Percentiles rank a stretch among this genome's conserved stretches.
Evolutionary conservation across 1,140 invertebrate species (phyloP).

Genomic region (Platorchestia sp.): DNA sequence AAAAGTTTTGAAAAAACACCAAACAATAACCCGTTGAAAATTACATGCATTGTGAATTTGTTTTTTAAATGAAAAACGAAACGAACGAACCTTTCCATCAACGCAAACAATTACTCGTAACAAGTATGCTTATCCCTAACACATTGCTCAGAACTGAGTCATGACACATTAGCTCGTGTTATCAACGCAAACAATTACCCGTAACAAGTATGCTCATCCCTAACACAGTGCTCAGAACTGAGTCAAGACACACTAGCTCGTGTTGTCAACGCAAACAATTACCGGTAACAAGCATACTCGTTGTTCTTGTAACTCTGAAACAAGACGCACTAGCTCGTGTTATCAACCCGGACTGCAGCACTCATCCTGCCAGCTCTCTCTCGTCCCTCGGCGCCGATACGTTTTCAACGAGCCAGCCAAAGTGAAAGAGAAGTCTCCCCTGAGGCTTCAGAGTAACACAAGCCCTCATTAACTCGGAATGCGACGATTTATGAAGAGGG

Average conservation of each 20-base stretch:
- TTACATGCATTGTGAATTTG: not conserved
- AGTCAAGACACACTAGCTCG: too few species aligned
- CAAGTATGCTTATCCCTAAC: too few species aligned
- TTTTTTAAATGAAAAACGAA: not conserved
- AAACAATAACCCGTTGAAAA: not conserved
- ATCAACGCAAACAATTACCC: too few species aligned
- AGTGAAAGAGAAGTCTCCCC: not conserved
- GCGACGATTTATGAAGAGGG: not conserved
- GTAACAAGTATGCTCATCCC: too few species aligned
- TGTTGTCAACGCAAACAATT: too few species aligned
- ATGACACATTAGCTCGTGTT: too few species aligned
- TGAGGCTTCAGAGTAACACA: not conserved
- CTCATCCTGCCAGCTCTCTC: not conserved
- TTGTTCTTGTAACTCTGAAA: too few species aligned
- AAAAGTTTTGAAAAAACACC: not conserved
- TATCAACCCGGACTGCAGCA: not conserved
- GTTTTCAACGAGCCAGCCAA: not conserved
- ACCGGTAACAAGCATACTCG: too few species aligned
- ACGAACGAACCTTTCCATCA: too few species aligned
- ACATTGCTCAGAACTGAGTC: too few species aligned
- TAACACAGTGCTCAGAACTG: too few species aligned
- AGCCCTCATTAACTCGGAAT: not conserved
- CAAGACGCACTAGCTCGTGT: not conserved
- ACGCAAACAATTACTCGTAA: too few species aligned
- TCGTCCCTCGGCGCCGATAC: not conserved